Conservation (phyloP, 2,797 vertebrate species). For the Macropus fuliginosus region DNA sequence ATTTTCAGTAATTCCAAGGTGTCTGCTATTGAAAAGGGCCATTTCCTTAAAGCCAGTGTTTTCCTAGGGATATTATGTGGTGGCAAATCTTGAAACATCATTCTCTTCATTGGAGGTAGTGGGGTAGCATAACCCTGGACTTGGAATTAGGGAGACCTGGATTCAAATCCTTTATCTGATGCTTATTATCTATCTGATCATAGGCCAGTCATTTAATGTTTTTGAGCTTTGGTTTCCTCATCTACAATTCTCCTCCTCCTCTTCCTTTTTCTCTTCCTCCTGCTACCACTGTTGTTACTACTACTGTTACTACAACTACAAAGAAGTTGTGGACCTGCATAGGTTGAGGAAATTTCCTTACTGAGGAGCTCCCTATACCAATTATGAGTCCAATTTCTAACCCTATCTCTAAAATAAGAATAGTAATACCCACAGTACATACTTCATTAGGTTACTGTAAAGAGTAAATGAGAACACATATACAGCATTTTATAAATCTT, state of each 20-base stretch:
- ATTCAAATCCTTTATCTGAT: not conserved
- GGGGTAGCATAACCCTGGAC: not conserved
- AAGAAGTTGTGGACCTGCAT: no score
- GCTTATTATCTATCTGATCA: not conserved
- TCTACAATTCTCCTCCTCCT: not conserved
- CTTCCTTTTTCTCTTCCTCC: no score
- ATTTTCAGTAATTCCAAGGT: not conserved
- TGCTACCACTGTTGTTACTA: no score
- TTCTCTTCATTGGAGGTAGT: not conserved
- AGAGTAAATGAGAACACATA: not conserved
- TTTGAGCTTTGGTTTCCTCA: not conserved
- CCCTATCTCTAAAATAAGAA: not conserved
- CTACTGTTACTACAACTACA: no score
- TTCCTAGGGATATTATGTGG: not conserved
- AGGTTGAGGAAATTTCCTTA: no score
- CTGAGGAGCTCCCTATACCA: no score
- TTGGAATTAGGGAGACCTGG: not conserved
- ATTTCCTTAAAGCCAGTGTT: not conserved
- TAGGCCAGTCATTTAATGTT: not conserved
- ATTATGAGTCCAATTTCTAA: no score
- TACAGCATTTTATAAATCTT: not conserved
- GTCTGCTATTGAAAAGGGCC: not conserved
- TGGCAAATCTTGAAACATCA: not conserved
- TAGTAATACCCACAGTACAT: not conserved
- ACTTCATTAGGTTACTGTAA: not conserved